Evolutionary conservation across 2,888 invertebrate genomes (phyloP).

Genomic region (Chromoteleia sp.): DNA sequence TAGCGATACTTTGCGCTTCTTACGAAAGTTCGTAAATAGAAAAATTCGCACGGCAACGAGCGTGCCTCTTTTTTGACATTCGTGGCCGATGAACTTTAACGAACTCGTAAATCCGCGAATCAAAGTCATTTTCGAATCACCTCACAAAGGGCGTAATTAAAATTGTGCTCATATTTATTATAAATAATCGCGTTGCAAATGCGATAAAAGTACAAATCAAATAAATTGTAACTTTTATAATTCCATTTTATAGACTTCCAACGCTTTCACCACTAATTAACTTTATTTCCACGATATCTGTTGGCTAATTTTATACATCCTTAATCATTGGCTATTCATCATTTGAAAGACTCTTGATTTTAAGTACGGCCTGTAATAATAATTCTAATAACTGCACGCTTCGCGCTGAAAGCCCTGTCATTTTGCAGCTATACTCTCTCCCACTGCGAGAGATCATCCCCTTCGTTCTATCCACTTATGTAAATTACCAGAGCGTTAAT

Average conservation of each 20-base stretch:
- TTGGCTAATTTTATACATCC: conserved; percentile 78
- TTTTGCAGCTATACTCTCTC: conserved; percentile 72
- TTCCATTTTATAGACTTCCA: conserved; percentile 60
- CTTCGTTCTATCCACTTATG: conserved; percentile 78
- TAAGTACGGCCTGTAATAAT: conserved; percentile 83
- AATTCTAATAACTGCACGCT: conserved; percentile 82
- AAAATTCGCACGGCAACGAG: conserved; percentile 6
- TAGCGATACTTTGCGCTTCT: conserved; percentile 58
- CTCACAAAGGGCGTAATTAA: conserved; percentile 51
- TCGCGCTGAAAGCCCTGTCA: conserved; percentile 76
- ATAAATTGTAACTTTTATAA: conserved; percentile 70
- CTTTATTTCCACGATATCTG: conserved; percentile 77
- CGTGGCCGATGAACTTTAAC: conserved; percentile 45
- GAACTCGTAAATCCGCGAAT: conserved; percentile 28
- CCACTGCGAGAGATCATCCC: conserved; percentile 68
- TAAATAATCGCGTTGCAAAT: conserved; percentile 44
- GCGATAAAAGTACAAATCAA: conserved; percentile 61
- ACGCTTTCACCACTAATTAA: conserved; percentile 77
- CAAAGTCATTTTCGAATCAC: conserved; percentile 19
- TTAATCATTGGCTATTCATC: conserved; percentile 83
- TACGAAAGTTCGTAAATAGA: conserved; percentile 46
- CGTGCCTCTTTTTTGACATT: conserved; percentile 14
- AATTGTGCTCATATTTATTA: conserved; percentile 53
- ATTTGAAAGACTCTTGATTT: conserved; percentile 84
- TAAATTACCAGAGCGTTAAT: conserved; percentile 79